Evolutionary conservation across 1,140 invertebrate genomes (phyloP), one percentile per base, ranked within the genome.

Genomic region (Mizuhopecten yessoensis): DNA sequence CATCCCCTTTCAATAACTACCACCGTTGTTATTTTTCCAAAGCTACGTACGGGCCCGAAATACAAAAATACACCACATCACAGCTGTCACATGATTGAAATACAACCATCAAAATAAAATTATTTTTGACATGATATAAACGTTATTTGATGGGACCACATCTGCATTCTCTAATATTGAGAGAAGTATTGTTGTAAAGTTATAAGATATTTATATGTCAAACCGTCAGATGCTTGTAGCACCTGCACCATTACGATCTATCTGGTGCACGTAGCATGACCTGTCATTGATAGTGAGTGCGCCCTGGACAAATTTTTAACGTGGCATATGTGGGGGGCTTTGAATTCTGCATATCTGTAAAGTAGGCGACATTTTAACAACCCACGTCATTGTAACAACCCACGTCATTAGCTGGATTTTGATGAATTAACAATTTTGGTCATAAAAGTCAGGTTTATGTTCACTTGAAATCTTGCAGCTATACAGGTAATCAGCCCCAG

Each of bases 191-290:
- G 17, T 75, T 75, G 57, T 75, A 75, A 75, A 75, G 57, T 75
- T 75, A 75, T 75, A 75, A 75, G 57, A 75, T 75, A 75, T 29
- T 75, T 75, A 75, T 75, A 75, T 75, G 57, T 75, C 57, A 75
- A 57, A 75, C 57, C 23, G 29, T 29, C 57, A 29, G 23, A 75
- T 75, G 23, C 5, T 75, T 45, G 23, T 75, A n/a, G 57, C 15
- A 75, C 57, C 57, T 75, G 57, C 57, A 75, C 17, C 1, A 17
- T 75, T n/a, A n/a, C 29, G 17, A 0, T n/a, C 57, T 3, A 29
- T 75, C 57, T 75, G n/a, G n/a, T n/a, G n/a, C 57, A 75, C 29
- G n/a, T 75, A 1, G 1, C n/a, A 75, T 75, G 57, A 5, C n/a
- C 57, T 20, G 57, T 29, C 57, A 29, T 75, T 75, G 57, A 75